Evolutionary conservation across 2,797 vertebrate genomes (phyloP).

Genomic region (Falco rusticolus): DNA sequence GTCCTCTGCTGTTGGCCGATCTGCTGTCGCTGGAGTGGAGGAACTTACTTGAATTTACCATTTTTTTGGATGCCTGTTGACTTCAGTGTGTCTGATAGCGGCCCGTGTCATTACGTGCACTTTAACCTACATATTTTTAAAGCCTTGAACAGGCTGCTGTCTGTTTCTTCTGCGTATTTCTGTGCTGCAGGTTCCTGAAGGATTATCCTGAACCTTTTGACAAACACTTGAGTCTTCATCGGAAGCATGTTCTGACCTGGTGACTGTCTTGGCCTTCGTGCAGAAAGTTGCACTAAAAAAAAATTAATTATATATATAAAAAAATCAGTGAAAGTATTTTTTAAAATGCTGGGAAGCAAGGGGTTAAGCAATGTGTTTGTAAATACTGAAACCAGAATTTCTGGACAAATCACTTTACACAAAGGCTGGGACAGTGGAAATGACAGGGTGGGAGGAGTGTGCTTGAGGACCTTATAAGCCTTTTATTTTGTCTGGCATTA

Average conservation of each 20-base stretch:
- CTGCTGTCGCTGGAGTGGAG: rapidly evolving
- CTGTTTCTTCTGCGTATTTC: neutral
- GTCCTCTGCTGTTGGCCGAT: rapidly evolving
- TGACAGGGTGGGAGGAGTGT: neutral
- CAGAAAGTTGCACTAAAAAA: neutral
- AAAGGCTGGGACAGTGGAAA: neutral
- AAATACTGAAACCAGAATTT: neutral
- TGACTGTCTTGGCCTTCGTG: neutral
- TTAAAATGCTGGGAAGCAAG: neutral
- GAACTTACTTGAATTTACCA: neutral
- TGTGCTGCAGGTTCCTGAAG: neutral
- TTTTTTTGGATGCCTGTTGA: neutral
- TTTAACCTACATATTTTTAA: neutral
- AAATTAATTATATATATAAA: too few species aligned
- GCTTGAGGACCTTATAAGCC: neutral
- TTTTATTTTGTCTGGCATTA: neutral
- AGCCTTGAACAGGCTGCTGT: neutral
- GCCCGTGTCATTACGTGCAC: rapidly evolving
- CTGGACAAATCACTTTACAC: neutral
- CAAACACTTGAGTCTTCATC: neutral
- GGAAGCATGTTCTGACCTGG: neutral
- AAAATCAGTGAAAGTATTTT: neutral
- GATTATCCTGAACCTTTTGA: neutral
- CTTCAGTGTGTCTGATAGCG: rapidly evolving
- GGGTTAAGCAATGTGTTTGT: neutral